Percentiles rank a stretch among this genome's conserved stretches.
These are phyloP conservation scores for Babyrousa celebensis DNA, from an alignment of 2,797 vertebrate species.

Conservation along the genomic window DNA sequence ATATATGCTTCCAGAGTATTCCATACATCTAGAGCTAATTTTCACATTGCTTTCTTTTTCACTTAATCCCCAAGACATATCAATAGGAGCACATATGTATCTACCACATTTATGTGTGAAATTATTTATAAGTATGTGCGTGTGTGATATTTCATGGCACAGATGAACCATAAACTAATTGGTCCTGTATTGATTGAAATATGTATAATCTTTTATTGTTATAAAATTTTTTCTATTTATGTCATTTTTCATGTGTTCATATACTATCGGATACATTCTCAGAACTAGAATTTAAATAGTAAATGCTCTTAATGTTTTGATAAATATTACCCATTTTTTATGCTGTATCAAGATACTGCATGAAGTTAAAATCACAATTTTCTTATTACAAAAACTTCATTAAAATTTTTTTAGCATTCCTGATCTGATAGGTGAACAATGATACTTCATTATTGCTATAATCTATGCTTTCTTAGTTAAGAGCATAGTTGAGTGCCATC, in stretches of 20 bases:
- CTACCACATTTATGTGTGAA: neutral
- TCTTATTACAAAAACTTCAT: neutral
- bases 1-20: neutral
- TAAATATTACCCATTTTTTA: neutral
- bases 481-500: neutral
- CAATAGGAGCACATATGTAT: neutral
- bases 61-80: neutral
- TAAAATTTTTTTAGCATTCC: neutral
- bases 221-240: neutral
- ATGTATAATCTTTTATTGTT: slow-evolving; percentile 19
- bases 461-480: neutral
- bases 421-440: neutral
- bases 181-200: neutral
- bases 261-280: neutral
- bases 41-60: neutral
- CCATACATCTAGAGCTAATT: neutral
- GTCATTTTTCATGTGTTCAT: neutral
- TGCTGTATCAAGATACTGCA: neutral
- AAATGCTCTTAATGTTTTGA: neutral
- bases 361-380: too few relatives aligned
- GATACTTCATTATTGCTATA: neutral
- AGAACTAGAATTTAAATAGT: neutral
- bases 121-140: neutral
- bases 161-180: neutral
- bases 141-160: neutral